Base-by-base conservation (phyloP, 2,888 invertebrate species). In the Brachyptera putata region DNA sequence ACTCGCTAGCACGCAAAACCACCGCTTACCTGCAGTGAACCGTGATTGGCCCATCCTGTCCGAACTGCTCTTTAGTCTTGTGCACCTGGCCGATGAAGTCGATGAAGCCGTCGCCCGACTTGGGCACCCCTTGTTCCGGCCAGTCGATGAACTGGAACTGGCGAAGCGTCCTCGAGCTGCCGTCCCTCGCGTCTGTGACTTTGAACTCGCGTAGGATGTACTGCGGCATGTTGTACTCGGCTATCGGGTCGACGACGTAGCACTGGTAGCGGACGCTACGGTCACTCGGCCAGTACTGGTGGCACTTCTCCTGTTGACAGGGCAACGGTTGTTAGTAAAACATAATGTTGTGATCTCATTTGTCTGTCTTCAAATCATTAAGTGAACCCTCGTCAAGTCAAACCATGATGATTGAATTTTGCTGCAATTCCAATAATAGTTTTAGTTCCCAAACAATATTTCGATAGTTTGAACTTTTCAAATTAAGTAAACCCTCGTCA, bases 21-120 rank as follows among this genome's bases (percentile, higher is more conserved):
- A n/a, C n/a, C n/a, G n/a, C n/a, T 30, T 69, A 89, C 89, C 90
- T 91, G 86, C 95, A 95, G 76, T 98, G 97, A 24, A 98, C 98
- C 53, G 97, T 95, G 65, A 99, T 99, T 0, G 99, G 99, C 7
- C 99, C 99, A 72, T 97, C 98, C 73, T 97, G 97, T 4, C 99
- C 99, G 75, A 99, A 99, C 76, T 99, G 98, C 73, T 97, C 96
- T 78, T 99, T 99, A 57, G 99, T 99, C 79, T 98, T 98, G 79
- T 99, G 99, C 53, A 99, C 97, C 76, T 99, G 98, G 5, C 97
- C 96, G 68, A 99, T 93, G 78, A 99, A 99, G 77, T 99, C 98
- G 68, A 99, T 97, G 78, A 99, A 99, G 39, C 95, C 95, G 73
- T 99, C 99, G 0, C 96, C 97, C 39, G 93, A 94, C 75, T 96